These are phyloP conservation scores for Pyrgilauda ruficollis DNA, from an alignment of 2,113 vertebrate species.

Conservation along the genomic window DNA sequence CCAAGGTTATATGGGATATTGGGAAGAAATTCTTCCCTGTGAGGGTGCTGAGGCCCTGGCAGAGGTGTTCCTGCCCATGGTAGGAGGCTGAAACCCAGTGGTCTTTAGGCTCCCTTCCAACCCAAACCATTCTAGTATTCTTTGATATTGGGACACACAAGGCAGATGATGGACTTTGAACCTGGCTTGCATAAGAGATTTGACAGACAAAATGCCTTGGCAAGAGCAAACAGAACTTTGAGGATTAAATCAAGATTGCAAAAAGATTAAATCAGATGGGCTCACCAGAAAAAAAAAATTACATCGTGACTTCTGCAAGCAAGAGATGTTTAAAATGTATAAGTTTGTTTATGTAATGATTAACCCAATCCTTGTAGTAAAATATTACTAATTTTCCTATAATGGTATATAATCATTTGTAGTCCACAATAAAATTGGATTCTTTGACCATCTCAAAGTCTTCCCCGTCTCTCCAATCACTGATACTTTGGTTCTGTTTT, in stretches of 20 bases:
- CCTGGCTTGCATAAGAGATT: neutral
- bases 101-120: neutral
- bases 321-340: neutral
- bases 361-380: neutral
- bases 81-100: fast-evolving
- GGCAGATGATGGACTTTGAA: neutral
- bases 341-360: neutral
- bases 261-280: neutral
- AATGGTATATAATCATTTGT: neutral
- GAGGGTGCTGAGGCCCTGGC: neutral
- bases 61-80: neutral
- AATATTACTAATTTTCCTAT: neutral
- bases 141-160: neutral
- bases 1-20: neutral
- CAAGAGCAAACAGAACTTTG: neutral
- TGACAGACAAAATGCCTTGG: neutral
- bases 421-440: neutral
- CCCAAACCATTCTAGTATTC: neutral
- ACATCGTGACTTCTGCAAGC: neutral
- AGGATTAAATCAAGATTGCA: neutral
- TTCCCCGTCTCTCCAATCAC: neutral
- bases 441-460: neutral
- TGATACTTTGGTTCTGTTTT: neutral
- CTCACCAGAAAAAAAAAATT: neutral
- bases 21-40: neutral